Conservation (phyloP, 2,797 vertebrate species). For the Fringilla coelebs region DNA sequence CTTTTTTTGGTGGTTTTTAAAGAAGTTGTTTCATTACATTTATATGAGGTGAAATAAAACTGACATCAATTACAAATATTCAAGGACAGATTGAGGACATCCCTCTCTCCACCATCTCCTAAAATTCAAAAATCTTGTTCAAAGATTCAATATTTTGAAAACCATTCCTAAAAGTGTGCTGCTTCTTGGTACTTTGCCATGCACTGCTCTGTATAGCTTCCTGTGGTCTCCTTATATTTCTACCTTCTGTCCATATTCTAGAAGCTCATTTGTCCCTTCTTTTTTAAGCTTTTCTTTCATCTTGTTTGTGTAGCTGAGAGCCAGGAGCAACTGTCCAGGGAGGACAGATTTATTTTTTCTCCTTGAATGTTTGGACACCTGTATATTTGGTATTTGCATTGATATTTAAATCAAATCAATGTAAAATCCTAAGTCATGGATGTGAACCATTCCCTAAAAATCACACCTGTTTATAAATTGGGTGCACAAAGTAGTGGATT, state of each 20-base stretch:
- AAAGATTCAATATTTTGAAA: neutral
- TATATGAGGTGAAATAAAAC: neutral
- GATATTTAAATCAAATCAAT: neutral
- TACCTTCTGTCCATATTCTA: neutral
- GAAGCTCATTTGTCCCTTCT: neutral
- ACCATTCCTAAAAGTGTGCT: neutral
- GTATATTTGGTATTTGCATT: neutral
- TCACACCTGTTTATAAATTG: neutral
- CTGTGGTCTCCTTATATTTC: neutral
- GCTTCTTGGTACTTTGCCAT: neutral
- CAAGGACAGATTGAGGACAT: neutral
- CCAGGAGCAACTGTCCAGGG: neutral
- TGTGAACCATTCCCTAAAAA: neutral
- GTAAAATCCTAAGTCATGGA: neutral
- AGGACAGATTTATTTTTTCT: neutral
- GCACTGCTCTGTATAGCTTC: neutral
- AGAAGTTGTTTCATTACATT: neutral
- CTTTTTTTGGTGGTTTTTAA: neutral
- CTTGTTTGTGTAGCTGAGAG: neutral
- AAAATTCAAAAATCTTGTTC: neutral
- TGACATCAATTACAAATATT: neutral
- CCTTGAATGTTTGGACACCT: neutral
- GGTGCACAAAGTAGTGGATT: neutral
- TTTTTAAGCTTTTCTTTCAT: neutral
- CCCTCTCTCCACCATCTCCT: fast-evolving